Evolutionary conservation across 1,140 invertebrate species (phyloP).

Genomic region (Heliconius himera): DNA sequence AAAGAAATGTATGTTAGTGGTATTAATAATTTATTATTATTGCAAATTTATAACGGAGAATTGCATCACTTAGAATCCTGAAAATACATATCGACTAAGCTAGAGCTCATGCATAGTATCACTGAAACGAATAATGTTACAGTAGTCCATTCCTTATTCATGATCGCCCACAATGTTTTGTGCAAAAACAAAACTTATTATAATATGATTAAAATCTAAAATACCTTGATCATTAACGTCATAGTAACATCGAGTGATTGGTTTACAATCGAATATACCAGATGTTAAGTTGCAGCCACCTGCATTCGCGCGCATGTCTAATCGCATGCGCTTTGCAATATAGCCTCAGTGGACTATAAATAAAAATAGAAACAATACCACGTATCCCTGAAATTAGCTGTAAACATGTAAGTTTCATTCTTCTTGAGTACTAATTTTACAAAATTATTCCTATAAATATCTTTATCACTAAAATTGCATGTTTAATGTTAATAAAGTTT

Average conservation of each 20-base stretch:
- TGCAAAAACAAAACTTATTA: neutral
- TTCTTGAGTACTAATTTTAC: neutral
- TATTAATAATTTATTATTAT: neutral
- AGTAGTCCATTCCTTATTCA: constrained; percentile 7
- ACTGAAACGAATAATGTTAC: constrained; percentile 13
- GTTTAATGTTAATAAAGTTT: neutral
- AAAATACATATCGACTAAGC: constrained; percentile 1
- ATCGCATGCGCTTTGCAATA: constrained; percentile 37
- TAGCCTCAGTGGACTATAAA: constrained; percentile 16
- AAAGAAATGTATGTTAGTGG: neutral
- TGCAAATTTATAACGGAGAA: neutral
- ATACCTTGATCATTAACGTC: neutral
- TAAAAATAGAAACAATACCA: constrained; percentile 19
- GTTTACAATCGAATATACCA: constrained; percentile 16
- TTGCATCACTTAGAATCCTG: too few relatives aligned
- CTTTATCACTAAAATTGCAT: neutral
- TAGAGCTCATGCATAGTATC: constrained; percentile 1
- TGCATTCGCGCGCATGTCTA: constrained; percentile 40
- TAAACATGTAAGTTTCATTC: constrained; percentile 6
- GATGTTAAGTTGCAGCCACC: constrained; percentile 19
- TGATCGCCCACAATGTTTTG: neutral
- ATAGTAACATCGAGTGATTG: constrained; percentile 6
- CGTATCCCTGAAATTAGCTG: constrained; percentile 13
- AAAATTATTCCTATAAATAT: neutral
- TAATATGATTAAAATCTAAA: neutral